Conservation (phyloP, 2,797 vertebrate genomes). For the Enteromius mattozi region DNA sequence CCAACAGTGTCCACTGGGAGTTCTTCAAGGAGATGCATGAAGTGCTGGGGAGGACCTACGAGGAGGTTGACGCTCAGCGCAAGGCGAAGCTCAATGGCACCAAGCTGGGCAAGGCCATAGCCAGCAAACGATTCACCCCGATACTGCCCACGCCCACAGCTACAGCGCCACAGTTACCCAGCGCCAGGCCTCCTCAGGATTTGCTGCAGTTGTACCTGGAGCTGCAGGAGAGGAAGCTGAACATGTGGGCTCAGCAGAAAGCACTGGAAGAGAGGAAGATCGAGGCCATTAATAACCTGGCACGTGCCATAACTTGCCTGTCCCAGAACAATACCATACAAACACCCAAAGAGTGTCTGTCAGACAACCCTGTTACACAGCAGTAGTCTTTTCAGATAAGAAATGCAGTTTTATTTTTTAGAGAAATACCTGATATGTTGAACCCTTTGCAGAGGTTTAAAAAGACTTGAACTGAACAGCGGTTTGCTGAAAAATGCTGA, state of each 20-base stretch:
- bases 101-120: constrained; percentile 73
- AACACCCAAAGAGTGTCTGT: constrained; percentile 57
- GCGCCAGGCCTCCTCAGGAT: constrained; percentile 74
- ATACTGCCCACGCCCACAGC: constrained; percentile 77
- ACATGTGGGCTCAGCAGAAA: constrained; percentile 84
- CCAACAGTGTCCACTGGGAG: constrained; percentile 79
- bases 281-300: constrained; percentile 83
- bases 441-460: neutral
- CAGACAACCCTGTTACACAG: constrained; percentile 12
- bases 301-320: constrained; percentile 78
- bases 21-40: constrained; percentile 80
- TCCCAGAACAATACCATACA: constrained; percentile 69
- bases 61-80: constrained; percentile 75
- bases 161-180: constrained; percentile 45
- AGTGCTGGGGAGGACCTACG: constrained; percentile 76
- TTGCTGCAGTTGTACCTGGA: constrained; percentile 83
- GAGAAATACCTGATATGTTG: neutral
- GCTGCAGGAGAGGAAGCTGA: constrained; percentile 83
- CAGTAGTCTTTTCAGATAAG: neutral
- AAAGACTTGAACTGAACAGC: neutral
- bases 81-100: constrained; percentile 71
- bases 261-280: constrained; percentile 83
- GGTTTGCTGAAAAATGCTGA: neutral
- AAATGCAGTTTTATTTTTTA: neutral
- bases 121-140: constrained; percentile 78